Evolutionary conservation across 2,888 invertebrate species (phyloP).

Genomic region (Lymantria dispar): DNA sequence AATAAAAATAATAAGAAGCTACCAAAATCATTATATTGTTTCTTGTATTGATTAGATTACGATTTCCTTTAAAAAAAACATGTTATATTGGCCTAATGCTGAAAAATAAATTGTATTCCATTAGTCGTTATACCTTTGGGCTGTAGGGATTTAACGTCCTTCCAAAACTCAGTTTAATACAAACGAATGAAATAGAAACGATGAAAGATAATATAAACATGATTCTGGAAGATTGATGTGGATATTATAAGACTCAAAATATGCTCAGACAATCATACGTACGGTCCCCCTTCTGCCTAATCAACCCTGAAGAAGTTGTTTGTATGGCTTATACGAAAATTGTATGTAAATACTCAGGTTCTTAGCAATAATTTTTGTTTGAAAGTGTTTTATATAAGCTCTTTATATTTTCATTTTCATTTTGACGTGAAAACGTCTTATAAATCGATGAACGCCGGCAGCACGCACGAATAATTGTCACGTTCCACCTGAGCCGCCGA

Average conservation of each 20-base stretch:
- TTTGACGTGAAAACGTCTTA: too few relatives aligned
- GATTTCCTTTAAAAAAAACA: neutral
- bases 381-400: neutral
- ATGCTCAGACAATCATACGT: slow-evolving; percentile 32
- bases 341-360: neutral
- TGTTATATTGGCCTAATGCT: neutral
- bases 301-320: slow-evolving; percentile 17
- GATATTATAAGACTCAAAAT: slow-evolving; percentile 34
- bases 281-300: slow-evolving; percentile 23
- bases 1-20: too few relatives aligned
- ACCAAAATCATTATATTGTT: too few relatives aligned
- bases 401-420: too few relatives aligned
- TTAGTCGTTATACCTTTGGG: neutral
- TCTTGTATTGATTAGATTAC: neutral
- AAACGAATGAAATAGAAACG: slow-evolving; percentile 26
- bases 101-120: neutral
- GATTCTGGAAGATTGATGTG: slow-evolving; percentile 40
- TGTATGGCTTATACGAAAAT: slow-evolving; percentile 1
- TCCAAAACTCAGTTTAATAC: neutral
- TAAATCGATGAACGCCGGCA: too few relatives aligned
- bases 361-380: neutral
- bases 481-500: too few relatives aligned
- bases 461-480: too few relatives aligned
- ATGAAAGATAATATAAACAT: slow-evolving; percentile 36
- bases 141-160: neutral